Base-by-base conservation (phyloP, 2,888 invertebrate genomes). In the Pharmacophagus antenor region DNA sequence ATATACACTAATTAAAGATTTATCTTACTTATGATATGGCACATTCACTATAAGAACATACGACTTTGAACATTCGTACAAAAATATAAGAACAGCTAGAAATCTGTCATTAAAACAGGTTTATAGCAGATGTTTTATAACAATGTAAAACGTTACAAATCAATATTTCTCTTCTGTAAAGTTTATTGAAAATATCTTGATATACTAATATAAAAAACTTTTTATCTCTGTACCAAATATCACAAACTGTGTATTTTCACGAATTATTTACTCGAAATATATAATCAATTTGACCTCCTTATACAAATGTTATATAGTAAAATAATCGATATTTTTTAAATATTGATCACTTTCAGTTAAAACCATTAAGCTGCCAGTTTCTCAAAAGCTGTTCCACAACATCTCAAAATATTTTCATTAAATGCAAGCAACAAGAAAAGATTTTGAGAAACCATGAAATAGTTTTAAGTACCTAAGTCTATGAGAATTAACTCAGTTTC, bases 51-150 rank as follows among this genome's bases (percentile, higher is more conserved):
- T 60, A 60, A 52, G 51, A 62, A 57, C 22, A 37, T 20, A 46
- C 37, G 52, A 60, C 58, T 66, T 64, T 55, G 68, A 80, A 83
- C 78, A 79, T 76, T 66, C 72, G 80, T 85, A 85, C 74, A 84
- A 85, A 84, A 85, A 84, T 85, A 84, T 71, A 70, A 72, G n/a
- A 15, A 37, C 15, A 37, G n/a, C 5, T 37, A n/a, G n/a, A n/a
- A n/a, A n/a, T 37, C 15, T 37, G 15, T 37, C 15, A 37, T 37
- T 5, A n/a, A n/a, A 37, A 37, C n/a, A n/a, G 37, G 37, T 37
- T 37, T 37, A 4, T 37, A 5, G 15, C 5, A 37, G 37, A n/a
- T 3, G 12, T 31, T 4, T n/a, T 37, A 37, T 37, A 37, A 37
- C n/a, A n/a, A 37, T 37, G 37, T 37, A 37, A 37, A 37, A 37